Percentiles rank a stretch among this genome's conserved stretches.
Evolutionary conservation across 2,888 invertebrate species (phyloP).

Genomic region (Brachylomia viminalis): DNA sequence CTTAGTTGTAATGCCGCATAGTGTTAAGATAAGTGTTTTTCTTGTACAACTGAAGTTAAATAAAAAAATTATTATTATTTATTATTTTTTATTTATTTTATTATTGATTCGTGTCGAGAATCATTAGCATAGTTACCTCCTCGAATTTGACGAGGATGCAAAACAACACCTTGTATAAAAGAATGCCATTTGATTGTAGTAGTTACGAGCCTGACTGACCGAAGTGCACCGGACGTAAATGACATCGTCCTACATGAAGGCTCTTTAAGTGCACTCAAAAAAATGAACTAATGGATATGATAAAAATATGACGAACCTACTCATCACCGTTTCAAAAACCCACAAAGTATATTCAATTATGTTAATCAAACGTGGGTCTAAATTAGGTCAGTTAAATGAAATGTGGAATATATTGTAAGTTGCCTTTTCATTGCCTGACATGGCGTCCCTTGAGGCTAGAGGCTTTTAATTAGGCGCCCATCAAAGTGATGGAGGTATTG

Average conservation of each 20-base stretch:
- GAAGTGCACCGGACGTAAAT: background rate
- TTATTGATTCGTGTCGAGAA: no score
- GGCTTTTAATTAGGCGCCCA: constrained; percentile 45
- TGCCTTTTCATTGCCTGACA: constrained; percentile 35
- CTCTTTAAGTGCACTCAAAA: constrained; percentile 9
- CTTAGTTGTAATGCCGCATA: no score
- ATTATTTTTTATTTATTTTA: no score
- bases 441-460: constrained; percentile 39
- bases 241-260: background rate
- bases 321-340: constrained; percentile 37
- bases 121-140: no score
- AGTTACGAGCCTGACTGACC: no score
- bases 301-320: constrained; percentile 1
- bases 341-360: constrained; percentile 42
- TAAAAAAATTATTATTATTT: no score
- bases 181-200: no score
- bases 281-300: constrained; percentile 11
- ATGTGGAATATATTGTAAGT: constrained; percentile 18
- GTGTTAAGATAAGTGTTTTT: no score
- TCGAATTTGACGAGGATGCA: no score
- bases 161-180: no score
- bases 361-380: constrained; percentile 34
- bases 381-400: constrained; percentile 43
- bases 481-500: constrained; percentile 45
- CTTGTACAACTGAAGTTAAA: no score